Evolutionary conservation across 2,888 invertebrate species (phyloP).

Genomic region (Cetonia aurata): DNA sequence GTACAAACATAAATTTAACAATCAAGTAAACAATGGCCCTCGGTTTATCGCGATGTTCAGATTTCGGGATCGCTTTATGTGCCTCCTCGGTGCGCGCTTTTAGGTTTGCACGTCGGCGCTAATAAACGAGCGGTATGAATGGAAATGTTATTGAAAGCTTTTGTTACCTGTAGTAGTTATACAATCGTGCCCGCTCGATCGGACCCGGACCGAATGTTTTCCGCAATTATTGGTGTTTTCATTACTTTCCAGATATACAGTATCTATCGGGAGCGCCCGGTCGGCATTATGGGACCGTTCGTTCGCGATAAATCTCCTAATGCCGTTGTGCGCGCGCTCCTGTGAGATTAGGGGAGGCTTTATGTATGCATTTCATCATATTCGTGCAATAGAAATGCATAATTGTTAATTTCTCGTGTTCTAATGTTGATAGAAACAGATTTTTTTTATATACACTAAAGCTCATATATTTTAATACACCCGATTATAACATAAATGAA

Average conservation of each 20-base stretch:
- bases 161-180: constrained; percentile 45
- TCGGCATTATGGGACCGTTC: constrained; percentile 15
- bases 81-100: constrained; percentile 54
- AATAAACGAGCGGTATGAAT: constrained; percentile 65
- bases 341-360: too few species aligned
- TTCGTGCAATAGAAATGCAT: too few species aligned
- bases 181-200: constrained; percentile 34
- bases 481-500: too few species aligned
- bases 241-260: constrained; percentile 36
- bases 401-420: too few species aligned
- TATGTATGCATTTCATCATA: too few species aligned
- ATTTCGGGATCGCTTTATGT: constrained; percentile 65
- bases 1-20: constrained; percentile 68
- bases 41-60: constrained; percentile 67
- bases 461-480: too few species aligned
- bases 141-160: constrained; percentile 51
- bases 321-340: neutral
- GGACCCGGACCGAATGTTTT: constrained; percentile 34
- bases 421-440: too few species aligned
- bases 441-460: too few species aligned
- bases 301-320: constrained; percentile 13
- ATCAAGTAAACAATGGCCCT: constrained; percentile 66
- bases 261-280: neutral
- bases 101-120: constrained; percentile 61
- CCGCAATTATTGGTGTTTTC: constrained; percentile 45